Evolutionary conservation across 2,113 vertebrate species (phyloP), one percentile per base, ranked within the genome.

Genomic region (Heterocephalus glaber): DNA sequence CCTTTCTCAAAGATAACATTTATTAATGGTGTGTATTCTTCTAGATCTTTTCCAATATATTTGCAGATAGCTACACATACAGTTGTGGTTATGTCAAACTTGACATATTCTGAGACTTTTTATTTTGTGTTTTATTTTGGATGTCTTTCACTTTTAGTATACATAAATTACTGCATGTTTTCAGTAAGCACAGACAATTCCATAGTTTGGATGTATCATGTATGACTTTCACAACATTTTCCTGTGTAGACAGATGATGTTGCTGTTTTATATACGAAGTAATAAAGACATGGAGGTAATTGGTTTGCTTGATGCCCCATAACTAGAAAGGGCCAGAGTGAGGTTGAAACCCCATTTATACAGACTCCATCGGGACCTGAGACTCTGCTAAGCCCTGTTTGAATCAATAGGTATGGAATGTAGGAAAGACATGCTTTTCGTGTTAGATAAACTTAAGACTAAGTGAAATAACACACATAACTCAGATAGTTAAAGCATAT

Each of bases 101-200:
- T 89, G 66, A 81, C 16, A 26, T 61, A 68, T 76, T 89, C 16
- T 85, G 41, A 60, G 65, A 65, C 63, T 90, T 90, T 89, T n/a
- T 77, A 49, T 61, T 91, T 95, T 66, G 52, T 92, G 74, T 58
- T 84, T 84, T 92, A 47, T 92, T 92, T 96, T 95, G 74, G 44
- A 28, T 24, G 12, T 38, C n/a, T 16, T 77, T 77, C 74, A 49
- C 44, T 17, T 74, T 74, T 49, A 77, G 44, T 49, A 49, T 49
- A 49, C 6, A 49, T 49, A 77, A 14, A 33, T 72, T 77, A 76
- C 44, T 76, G 44, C 33, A 81, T 81, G 56, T 82, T 90, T 94
- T 93, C 93, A 82, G 38, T 86, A 26, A 87, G 94, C 74, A 86
- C 24, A 74, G 72, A 89, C 41, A 79, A 44, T 96, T 84, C 24